Base-by-base conservation (phyloP, 2,113 vertebrate species). In the Phoxinus phoxinus region DNA sequence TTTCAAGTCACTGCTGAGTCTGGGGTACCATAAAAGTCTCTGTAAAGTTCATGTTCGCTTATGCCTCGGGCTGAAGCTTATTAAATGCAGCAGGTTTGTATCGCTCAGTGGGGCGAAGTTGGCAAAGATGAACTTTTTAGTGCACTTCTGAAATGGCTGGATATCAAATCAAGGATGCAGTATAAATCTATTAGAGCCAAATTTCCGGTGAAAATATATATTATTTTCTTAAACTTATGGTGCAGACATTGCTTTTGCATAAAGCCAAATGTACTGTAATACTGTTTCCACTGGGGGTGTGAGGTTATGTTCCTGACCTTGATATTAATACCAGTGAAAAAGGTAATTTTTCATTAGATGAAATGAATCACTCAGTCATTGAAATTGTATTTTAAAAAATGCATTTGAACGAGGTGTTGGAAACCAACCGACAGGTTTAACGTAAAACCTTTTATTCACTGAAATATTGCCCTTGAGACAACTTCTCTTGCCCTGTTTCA, bases 1-100 rank as follows among this genome's bases (percentile, higher is more conserved):
- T 73, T 19, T 48, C 30, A 7, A 76, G 56, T 74, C 73, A 83
- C 53, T 61, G 41, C 23, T 44, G 74, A 71, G 72, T 71, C 41
- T 48, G 46, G 78, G 75, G 84, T 23, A 69, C 67, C 41, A 61
- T 88, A 86, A 88, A 88, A 86, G 32, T 37, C 46, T n/a, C 74
- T 12, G 51, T 84, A 79, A 73, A 63, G 30, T 73, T 72, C 46
- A 72, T 25, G 63, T 82, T 73, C 21, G 27, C 35, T n/a, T n/a
- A 17, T 85, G 78, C 78, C 25, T 59, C 8, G 48, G 30, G 71
- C 46, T 81, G 37, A 81, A 84, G 53, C n/a, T 86, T 80, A 53
- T 79, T 72, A 83, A 58, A 77, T 76, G 81, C 30, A 71, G 27
- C 59, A 41, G 37, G 65, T 86, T 84, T 80, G 32, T 83, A 44